Conservation (phyloP, 2,797 vertebrate species). For the Gymnoscopelus microlampas region DNA sequence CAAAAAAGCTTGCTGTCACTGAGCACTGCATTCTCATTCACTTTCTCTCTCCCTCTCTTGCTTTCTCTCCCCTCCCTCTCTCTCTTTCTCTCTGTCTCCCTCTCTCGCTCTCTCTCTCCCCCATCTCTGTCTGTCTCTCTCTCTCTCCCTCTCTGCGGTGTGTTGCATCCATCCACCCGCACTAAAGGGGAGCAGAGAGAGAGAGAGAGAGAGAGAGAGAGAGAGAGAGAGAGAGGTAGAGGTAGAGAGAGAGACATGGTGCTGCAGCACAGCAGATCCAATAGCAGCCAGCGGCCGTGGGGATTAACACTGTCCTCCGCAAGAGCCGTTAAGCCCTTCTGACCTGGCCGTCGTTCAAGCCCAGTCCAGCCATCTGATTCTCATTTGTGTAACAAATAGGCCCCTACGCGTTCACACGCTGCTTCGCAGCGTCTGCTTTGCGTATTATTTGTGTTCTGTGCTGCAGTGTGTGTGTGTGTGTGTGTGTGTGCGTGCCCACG, state of each 20-base stretch:
- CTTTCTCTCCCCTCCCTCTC: background rate
- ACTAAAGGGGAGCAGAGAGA: too few relatives aligned
- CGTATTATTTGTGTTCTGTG: background rate
- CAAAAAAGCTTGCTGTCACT: background rate
- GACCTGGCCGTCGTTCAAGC: conserved; percentile 29
- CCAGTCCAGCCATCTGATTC: conserved; percentile 35
- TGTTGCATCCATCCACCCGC: conserved; percentile 9
- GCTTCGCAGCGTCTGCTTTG: too few relatives aligned
- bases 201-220: too few relatives aligned
- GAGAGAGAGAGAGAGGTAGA: too few relatives aligned
- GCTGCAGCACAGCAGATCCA: conserved; percentile 28
- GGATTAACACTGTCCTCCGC: conserved; percentile 47
- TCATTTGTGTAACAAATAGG: conserved; percentile 30
- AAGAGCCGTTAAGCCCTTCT: conserved; percentile 58
- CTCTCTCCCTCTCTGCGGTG: conserved; percentile 3
- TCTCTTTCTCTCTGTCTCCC: background rate
- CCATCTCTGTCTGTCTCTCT: background rate
- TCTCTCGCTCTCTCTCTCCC: background rate
- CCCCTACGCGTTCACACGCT: too few relatives aligned
- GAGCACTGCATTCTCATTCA: background rate
- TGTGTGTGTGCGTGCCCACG: background rate
- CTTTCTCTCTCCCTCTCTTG: background rate
- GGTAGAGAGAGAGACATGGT: background rate
- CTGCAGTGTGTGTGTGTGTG: background rate
- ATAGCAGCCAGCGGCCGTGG: conserved; percentile 27